Base-by-base conservation (phyloP, 2,888 invertebrate genomes). In the Prosopocoilus inquinatus region DNA sequence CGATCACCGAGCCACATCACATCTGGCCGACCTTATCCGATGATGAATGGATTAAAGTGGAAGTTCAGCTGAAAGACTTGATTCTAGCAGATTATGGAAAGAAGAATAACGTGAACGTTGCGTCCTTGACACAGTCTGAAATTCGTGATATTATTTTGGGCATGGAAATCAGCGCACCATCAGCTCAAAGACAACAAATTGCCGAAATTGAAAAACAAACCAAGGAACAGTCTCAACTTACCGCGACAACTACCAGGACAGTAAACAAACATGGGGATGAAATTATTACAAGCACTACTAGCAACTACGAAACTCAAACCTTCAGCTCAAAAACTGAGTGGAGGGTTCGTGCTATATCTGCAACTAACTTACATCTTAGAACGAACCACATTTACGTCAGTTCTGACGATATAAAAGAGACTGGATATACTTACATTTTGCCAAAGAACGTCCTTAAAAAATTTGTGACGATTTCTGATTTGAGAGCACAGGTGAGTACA, bases 171-270 rank as follows among this genome's bases (percentile, higher is more conserved):
- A 96, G 96, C 9, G 99, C 99, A 1, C 99, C 99, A 0, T 98
- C 97, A 0, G 97, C 97, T 0, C 99, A 99, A 66, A 84, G 99
- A 43, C 99, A 99, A 75, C 99, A 99, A 79, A 99, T 99, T 68
- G 99, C 99, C 2, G 99, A 99, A 79, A 99, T 99, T 65, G 99
- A 99, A 79, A 99, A 99, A 75, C 99, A 99, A 81, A 98, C 98
- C 45, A 98, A 99, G 76, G 99, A 99, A 74, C 98, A 99, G 79
- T 91, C 91, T 13, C 98, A 99, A 76, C 82, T 99, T 41, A 99
- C 99, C 0, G 98, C 99, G 0, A 99, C 98, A 2, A 99, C 99
- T 0, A 99, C 99, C 0, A 82, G 96, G 58, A 99, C 99, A 0
- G 98, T 98, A 47, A 99, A 98, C 80, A 99, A 99, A 75, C 98